Conservation (phyloP, 2,888 invertebrate species). For the Carabus problematicus region DNA sequence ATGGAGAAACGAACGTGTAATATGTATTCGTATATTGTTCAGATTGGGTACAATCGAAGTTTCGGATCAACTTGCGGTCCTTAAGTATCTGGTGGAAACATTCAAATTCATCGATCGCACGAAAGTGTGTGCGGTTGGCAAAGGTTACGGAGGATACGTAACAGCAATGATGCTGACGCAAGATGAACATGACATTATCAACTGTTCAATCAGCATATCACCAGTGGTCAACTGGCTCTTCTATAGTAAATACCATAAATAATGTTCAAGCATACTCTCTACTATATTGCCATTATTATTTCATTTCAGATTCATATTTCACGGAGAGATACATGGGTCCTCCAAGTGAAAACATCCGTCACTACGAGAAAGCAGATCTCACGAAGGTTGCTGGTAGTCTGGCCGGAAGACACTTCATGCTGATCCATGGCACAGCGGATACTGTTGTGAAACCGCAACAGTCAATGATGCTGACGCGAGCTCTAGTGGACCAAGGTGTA, state of each 20-base stretch:
- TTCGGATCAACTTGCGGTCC: constrained; percentile 67
- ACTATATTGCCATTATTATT: not conserved
- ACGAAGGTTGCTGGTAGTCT: constrained; percentile 82
- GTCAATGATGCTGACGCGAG: constrained; percentile 80
- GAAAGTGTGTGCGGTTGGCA: constrained; percentile 85
- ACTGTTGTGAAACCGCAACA: constrained; percentile 86
- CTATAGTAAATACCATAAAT: constrained; percentile 67
- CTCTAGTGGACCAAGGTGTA: constrained; percentile 82
- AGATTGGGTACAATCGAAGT: constrained; percentile 69
- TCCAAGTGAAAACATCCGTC: constrained; percentile 70
- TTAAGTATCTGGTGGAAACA: constrained; percentile 78
- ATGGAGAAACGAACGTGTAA: too few species aligned
- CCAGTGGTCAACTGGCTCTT: constrained; percentile 86
- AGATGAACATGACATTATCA: constrained; percentile 77
- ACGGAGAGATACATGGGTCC: constrained; percentile 88
- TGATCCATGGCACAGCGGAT: constrained; percentile 87
- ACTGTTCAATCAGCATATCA: constrained; percentile 85
- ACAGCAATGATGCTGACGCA: constrained; percentile 80
- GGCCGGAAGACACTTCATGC: constrained; percentile 68
- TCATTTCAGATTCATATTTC: constrained; percentile 79
- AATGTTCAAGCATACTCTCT: constrained; percentile 4
- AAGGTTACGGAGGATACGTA: constrained; percentile 89
- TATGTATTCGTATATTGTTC: constrained; percentile 44
- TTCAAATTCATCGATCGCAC: constrained; percentile 82
- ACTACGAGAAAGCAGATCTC: constrained; percentile 80